Conservation (phyloP, 2,113 vertebrate species). For the Raja brachyura region DNA sequence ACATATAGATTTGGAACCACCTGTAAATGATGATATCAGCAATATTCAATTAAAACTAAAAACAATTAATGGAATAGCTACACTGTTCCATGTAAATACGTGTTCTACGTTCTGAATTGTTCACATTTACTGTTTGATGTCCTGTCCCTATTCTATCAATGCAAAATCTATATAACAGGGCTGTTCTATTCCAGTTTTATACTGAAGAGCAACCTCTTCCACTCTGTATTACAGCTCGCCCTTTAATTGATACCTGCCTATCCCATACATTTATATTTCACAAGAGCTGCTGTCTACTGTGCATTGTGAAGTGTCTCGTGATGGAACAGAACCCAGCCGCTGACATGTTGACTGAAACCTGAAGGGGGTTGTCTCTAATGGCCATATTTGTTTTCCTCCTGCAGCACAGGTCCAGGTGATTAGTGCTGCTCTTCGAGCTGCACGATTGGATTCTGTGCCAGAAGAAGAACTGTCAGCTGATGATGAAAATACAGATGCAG, state of each 20-base stretch:
- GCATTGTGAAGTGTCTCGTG: not conserved
- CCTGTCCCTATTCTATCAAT: not conserved
- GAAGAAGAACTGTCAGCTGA: conserved; percentile 41
- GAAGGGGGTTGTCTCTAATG: not conserved
- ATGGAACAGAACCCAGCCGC: not conserved
- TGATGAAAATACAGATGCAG: not conserved
- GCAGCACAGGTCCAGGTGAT: conserved; percentile 77
- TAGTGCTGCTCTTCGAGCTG: conserved; percentile 70
- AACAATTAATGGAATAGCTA: not conserved
- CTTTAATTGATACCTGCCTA: not conserved
- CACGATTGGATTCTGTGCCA: conserved; percentile 60
- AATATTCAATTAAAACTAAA: not conserved
- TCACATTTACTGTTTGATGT: not conserved
- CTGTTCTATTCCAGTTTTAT: not conserved
- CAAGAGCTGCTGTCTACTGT: not conserved
- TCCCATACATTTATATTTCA: not conserved
- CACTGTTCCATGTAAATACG: not conserved
- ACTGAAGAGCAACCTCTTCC: not conserved
- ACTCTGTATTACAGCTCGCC: not conserved
- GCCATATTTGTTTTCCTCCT: not conserved
- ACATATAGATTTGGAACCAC: not conserved
- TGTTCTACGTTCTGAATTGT: not conserved
- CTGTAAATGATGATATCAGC: not conserved
- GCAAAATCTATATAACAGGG: not conserved
- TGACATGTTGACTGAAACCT: not conserved